phyloP scores from a whole-genome alignment of 2,113 vertebrate genomes.

The Bambusicola thoracicus region DNA sequence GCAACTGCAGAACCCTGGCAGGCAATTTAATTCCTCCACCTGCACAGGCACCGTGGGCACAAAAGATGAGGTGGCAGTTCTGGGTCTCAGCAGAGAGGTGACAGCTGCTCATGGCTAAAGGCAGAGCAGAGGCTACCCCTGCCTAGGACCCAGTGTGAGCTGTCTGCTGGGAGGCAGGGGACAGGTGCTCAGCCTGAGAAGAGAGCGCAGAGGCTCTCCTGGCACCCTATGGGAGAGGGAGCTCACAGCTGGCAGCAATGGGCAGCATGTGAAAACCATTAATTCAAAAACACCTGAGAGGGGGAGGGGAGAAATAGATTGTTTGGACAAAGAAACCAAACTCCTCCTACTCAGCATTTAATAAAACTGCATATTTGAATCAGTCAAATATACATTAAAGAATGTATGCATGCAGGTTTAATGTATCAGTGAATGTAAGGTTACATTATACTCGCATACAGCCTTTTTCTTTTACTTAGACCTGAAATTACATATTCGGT shows the following conservation, averaged over 20 bases:
- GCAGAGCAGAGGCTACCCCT: not conserved
- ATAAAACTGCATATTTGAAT: not conserved
- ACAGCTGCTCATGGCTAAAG: not conserved
- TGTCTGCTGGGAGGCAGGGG: not conserved
- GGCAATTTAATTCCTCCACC: not conserved
- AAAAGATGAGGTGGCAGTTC: not conserved
- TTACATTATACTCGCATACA: not conserved
- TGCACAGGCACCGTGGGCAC: not conserved
- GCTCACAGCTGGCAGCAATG: not conserved
- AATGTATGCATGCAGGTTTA: too few species aligned
- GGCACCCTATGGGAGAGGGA: not conserved
- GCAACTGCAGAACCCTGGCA: not conserved
- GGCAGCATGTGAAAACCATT: not conserved
- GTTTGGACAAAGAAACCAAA: not conserved
- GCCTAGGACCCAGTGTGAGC: not conserved
- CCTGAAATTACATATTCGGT: not conserved
- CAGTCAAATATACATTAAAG: not conserved
- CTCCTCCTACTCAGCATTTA: not conserved
- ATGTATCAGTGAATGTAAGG: fast-evolving
- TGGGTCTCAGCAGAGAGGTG: not conserved
- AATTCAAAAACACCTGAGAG: fast-evolving
- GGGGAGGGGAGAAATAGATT: fast-evolving
- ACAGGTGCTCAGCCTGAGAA: not conserved
- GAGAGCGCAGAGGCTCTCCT: not conserved
- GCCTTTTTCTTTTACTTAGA: not conserved